A percentile compares a stretch with the other conserved stretches of the same genome.
Evolutionary conservation across 1,140 invertebrate genomes (phyloP).

Genomic region (Magallana gigas): DNA sequence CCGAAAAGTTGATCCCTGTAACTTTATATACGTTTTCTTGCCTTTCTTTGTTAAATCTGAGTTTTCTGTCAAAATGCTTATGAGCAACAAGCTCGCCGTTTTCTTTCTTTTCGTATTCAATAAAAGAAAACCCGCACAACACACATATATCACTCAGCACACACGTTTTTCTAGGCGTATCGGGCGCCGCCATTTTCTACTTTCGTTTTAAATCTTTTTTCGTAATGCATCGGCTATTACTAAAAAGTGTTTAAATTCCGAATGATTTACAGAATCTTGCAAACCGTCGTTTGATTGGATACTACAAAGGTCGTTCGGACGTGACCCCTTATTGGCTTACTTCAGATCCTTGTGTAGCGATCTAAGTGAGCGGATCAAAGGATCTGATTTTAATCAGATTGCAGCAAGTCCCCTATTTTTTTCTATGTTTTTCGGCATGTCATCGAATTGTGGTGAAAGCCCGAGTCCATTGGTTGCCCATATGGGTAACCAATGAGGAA

Average conservation of each 20-base stretch:
- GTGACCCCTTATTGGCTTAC: background rate
- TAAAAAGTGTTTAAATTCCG: background rate
- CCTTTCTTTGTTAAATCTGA: background rate
- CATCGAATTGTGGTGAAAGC: background rate
- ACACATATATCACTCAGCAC: background rate
- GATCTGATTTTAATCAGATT: background rate
- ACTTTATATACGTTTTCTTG: background rate
- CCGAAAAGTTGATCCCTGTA: background rate
- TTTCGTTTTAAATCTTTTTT: background rate
- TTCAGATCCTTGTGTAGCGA: background rate
- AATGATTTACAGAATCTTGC: background rate
- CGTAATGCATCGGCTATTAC: background rate
- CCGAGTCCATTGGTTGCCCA: background rate
- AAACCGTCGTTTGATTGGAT: background rate
- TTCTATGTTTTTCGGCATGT: background rate
- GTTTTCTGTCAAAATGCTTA: background rate
- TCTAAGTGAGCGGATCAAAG: background rate
- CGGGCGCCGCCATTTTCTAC: constrained; percentile 2
- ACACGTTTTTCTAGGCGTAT: background rate
- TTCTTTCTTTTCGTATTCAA: background rate
- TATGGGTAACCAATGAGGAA: background rate
- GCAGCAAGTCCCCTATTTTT: too few relatives aligned
- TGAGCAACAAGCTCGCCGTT: background rate
- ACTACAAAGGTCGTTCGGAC: background rate
- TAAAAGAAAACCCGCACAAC: background rate